Evolutionary conservation across 2,113 vertebrate species (phyloP).

Genomic region (Emydura subglobosa): DNA sequence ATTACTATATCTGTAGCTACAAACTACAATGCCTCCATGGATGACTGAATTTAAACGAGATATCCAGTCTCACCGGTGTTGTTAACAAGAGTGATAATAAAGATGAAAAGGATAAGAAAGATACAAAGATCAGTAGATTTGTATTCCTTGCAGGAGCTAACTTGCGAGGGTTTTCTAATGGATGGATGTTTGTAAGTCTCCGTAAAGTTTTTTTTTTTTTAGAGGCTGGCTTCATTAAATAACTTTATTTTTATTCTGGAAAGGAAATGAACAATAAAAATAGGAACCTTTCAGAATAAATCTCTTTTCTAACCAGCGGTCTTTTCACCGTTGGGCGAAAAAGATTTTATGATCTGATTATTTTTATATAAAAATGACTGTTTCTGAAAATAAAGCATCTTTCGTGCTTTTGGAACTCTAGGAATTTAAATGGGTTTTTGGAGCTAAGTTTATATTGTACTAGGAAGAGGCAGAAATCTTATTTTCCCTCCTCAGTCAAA

Average conservation of each 20-base stretch:
- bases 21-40: slow-evolving; percentile 58
- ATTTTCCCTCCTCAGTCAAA: neutral
- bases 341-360: neutral
- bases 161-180: slow-evolving; percentile 23
- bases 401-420: neutral
- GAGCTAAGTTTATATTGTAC: neutral
- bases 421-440: neutral
- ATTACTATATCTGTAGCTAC: slow-evolving; percentile 74
- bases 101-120: slow-evolving; percentile 82
- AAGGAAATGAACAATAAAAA: slow-evolving; percentile 13
- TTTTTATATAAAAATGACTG: rapidly evolving
- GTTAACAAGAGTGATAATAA: slow-evolving; percentile 84
- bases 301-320: neutral
- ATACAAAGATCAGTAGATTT: slow-evolving; percentile 57
- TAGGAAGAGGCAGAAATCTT: neutral
- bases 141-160: slow-evolving; percentile 18
- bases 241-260: slow-evolving; percentile 20
- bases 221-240: slow-evolving; percentile 27
- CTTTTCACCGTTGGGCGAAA: neutral
- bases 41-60: slow-evolving; percentile 74
- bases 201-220: neutral
- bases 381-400: neutral
- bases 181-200: slow-evolving; percentile 26
- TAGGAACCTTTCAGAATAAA: slow-evolving; percentile 28
- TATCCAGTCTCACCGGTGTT: slow-evolving; percentile 74